Conservation (phyloP, 37 sponge, comb jelly and placozoan species). For the Lycopodina hypogea region DNA sequence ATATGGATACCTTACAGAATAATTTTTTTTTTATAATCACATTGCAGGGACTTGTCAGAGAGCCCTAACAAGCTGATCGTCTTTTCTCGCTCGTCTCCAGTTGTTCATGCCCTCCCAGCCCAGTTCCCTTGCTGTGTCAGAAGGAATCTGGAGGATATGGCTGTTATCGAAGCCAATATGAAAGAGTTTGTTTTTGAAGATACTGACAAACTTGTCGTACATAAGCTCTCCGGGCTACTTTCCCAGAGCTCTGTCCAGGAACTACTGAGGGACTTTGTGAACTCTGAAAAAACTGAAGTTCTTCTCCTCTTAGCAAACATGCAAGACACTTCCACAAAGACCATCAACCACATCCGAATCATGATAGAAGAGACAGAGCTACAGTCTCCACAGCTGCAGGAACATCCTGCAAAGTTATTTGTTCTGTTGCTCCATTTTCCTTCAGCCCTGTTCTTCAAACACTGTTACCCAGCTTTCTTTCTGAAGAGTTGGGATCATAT, state of each 20-base stretch:
- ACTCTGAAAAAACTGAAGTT: conserved; percentile 32
- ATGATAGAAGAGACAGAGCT: conserved; percentile 81
- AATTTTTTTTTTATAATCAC: background rate
- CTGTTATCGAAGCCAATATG: background rate
- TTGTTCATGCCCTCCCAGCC: conserved; percentile 73
- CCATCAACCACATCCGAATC: conserved; percentile 72
- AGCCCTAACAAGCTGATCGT: conserved; percentile 74
- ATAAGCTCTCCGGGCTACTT: conserved; percentile 46
- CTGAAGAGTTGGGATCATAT: conserved; percentile 86
- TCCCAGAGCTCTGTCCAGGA: conserved; percentile 47
- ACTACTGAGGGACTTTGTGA: conserved; percentile 34
- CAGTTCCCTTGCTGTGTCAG: conserved; percentile 24
- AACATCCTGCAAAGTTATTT: conserved; percentile 50
- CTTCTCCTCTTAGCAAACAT: conserved; percentile 47
- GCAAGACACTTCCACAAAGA: conserved; percentile 53
- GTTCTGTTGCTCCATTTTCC: conserved; percentile 84
- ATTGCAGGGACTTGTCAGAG: conserved; percentile 3
- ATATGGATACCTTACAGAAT: background rate
- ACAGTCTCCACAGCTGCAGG: background rate
- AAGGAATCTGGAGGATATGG: background rate
- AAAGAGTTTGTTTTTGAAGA: conserved; percentile 15
- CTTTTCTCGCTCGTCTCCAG: conserved; percentile 78
- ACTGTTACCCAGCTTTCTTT: conserved; percentile 84
- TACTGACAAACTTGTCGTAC: conserved; percentile 22
- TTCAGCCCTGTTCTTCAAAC: conserved; percentile 49